These are phyloP conservation scores for Phenacoccus solenopsis DNA, from an alignment of 1,140 invertebrate species.

Conservation along the genomic window DNA sequence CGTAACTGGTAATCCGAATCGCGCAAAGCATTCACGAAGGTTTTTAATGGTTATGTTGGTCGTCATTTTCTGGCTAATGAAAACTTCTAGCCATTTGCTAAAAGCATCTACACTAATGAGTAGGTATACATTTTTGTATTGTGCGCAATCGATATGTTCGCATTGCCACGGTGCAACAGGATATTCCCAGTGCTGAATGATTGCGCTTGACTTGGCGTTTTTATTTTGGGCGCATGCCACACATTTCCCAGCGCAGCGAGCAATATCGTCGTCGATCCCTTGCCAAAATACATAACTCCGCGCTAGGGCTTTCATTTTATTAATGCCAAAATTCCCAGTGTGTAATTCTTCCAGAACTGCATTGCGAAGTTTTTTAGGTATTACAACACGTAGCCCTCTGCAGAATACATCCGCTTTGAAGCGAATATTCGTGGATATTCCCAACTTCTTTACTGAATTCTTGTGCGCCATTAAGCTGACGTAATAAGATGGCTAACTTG, in stretches of 20 bases:
- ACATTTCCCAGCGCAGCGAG: not conserved
- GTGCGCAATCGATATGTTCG: constrained; percentile 28
- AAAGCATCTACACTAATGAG: constrained; percentile 34
- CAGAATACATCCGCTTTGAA: constrained; percentile 1
- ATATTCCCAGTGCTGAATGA: constrained; percentile 16
- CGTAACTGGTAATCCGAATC: constrained; percentile 25
- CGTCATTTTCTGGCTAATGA: constrained; percentile 20
- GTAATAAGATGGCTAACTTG: not conserved
- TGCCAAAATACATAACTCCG: constrained; percentile 23
- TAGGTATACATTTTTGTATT: constrained; percentile 28
- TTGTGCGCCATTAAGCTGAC: not conserved
- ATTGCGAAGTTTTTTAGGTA: not conserved
- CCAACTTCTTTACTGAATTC: not conserved
- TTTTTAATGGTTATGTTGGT: constrained; percentile 22
- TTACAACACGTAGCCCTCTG: not conserved
- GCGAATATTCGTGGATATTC: too few relatives aligned
- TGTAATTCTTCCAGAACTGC: constrained; percentile 8
- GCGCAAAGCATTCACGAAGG: constrained; percentile 24
- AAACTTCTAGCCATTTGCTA: constrained; percentile 34
- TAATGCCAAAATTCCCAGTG: constrained; percentile 19
- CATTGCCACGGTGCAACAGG: constrained; percentile 21
- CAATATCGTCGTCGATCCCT: constrained; percentile 25
- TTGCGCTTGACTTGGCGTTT: not conserved
- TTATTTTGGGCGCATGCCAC: not conserved
- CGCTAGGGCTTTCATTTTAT: constrained; percentile 22